Percentiles rank a stretch among this genome's conserved stretches.
phyloP scores from a whole-genome alignment of 2,888 invertebrate genomes.

The Actias luna region DNA sequence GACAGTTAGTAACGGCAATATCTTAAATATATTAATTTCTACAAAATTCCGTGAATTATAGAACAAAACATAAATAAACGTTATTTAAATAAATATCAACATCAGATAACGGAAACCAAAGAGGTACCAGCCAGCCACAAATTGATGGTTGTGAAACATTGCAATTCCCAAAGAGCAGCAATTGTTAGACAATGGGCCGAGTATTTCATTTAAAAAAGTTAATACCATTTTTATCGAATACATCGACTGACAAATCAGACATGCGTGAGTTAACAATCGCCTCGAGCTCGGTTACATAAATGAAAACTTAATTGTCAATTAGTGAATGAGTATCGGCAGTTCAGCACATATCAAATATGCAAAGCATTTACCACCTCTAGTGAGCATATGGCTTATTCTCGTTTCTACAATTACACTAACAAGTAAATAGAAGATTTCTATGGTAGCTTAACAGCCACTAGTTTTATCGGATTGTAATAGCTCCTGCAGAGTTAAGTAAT shows the following conservation, averaged over 20 bases:
- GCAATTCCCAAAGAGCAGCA: slow-evolving; percentile 36
- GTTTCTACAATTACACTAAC: slow-evolving; percentile 34
- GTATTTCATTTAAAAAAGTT: slow-evolving; percentile 44
- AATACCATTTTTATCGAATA: slow-evolving; percentile 54
- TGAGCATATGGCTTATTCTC: slow-evolving; percentile 37
- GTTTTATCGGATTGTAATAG: slow-evolving; percentile 19
- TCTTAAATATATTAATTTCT: neutral
- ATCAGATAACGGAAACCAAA: neutral
- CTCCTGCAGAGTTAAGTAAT: neutral
- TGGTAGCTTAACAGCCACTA: slow-evolving; percentile 45
- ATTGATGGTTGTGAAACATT: slow-evolving; percentile 29
- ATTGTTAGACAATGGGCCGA: slow-evolving; percentile 39
- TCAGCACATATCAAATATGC: slow-evolving; percentile 68
- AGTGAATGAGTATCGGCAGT: slow-evolving; percentile 42
- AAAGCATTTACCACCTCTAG: slow-evolving; percentile 51
- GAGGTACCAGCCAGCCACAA: neutral
- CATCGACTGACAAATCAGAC: slow-evolving; percentile 50
- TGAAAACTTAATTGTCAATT: slow-evolving; percentile 59
- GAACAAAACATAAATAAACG: neutral
- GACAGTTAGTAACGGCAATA: neutral
- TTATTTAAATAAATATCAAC: neutral
- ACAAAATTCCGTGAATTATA: neutral
- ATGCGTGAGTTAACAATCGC: slow-evolving; percentile 48
- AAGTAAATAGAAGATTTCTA: slow-evolving; percentile 48
- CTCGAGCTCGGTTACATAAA: slow-evolving; percentile 59